These are phyloP conservation scores for Congeria kusceri DNA, from an alignment of 2,888 invertebrate genomes.

Conservation along the genomic window DNA sequence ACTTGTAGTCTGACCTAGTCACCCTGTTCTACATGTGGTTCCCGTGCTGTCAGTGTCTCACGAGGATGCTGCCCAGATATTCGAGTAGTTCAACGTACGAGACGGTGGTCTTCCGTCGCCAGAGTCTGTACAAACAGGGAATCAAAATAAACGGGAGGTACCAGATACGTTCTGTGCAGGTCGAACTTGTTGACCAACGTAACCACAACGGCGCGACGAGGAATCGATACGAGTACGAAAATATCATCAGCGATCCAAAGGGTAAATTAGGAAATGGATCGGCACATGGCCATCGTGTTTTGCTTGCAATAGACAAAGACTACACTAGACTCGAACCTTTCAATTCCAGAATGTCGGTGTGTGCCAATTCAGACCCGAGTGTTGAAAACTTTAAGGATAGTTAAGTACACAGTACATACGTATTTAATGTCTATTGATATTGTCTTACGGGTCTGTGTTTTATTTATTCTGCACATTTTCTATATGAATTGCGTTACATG, in stretches of 20 bases:
- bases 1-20: slow-evolving; percentile 74
- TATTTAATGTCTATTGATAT: no score
- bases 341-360: slow-evolving; percentile 24
- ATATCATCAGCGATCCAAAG: slow-evolving; percentile 26
- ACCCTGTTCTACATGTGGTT: slow-evolving; percentile 76
- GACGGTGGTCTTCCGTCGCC: slow-evolving; percentile 70
- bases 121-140: slow-evolving; percentile 63
- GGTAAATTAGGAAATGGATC: slow-evolving; percentile 35
- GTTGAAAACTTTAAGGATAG: slow-evolving; percentile 14
- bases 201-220: slow-evolving; percentile 44
- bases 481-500: no score
- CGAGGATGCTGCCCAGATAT: slow-evolving; percentile 69
- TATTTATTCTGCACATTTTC: no score
- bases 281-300: slow-evolving; percentile 26
- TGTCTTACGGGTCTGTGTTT: no score
- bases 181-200: slow-evolving; percentile 21
- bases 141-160: slow-evolving; percentile 49
- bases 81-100: slow-evolving; percentile 76
- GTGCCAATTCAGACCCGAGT: slow-evolving; percentile 48
- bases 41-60: slow-evolving; percentile 79
- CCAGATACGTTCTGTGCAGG: slow-evolving; percentile 44
- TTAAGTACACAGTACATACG: no score
- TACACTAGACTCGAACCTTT: slow-evolving; percentile 36
- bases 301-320: slow-evolving; percentile 44
- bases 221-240: slow-evolving; percentile 47